Evolutionary conservation across 2,113 vertebrate genomes (phyloP).

Genomic region (Solea senegalensis): DNA sequence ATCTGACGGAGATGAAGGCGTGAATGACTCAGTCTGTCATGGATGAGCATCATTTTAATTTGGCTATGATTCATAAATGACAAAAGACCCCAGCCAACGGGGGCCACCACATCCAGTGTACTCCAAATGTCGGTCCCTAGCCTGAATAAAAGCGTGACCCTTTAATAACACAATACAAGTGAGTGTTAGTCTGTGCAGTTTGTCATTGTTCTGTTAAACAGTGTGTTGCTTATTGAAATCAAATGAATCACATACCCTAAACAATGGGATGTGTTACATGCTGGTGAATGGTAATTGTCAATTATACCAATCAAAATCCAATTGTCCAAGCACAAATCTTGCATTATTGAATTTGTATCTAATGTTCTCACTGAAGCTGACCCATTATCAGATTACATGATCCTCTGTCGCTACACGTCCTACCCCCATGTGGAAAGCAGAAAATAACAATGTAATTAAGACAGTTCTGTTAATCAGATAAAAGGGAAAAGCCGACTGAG

Average conservation of each 20-base stretch:
- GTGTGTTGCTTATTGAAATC: slow-evolving; percentile 58
- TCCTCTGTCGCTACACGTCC: slow-evolving; percentile 39
- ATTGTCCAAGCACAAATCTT: slow-evolving; percentile 67
- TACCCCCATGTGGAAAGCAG: slow-evolving; percentile 28
- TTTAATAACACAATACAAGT: background rate
- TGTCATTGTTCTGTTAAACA: slow-evolving; percentile 35
- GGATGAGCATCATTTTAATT: too few species aligned
- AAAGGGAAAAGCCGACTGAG: slow-evolving; percentile 41
- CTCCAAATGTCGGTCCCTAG: too few species aligned
- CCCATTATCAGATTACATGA: slow-evolving; percentile 61
- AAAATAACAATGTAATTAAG: slow-evolving; percentile 64
- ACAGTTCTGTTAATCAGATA: slow-evolving; percentile 52
- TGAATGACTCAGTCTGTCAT: too few species aligned
- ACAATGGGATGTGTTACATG: slow-evolving; percentile 62
- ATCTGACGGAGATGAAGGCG: too few species aligned
- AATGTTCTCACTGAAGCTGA: slow-evolving; percentile 64
- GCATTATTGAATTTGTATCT: slow-evolving; percentile 66
- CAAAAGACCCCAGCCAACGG: too few species aligned
- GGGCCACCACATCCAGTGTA: too few species aligned
- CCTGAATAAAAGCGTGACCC: too few species aligned
- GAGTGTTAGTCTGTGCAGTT: background rate
- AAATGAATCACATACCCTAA: slow-evolving; percentile 54
- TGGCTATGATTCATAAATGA: too few species aligned
- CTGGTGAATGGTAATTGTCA: slow-evolving; percentile 69
- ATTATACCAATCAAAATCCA: slow-evolving; percentile 78